Evolutionary conservation across 2,888 invertebrate genomes (phyloP).

Genomic region (Chironomus riparius): DNA sequence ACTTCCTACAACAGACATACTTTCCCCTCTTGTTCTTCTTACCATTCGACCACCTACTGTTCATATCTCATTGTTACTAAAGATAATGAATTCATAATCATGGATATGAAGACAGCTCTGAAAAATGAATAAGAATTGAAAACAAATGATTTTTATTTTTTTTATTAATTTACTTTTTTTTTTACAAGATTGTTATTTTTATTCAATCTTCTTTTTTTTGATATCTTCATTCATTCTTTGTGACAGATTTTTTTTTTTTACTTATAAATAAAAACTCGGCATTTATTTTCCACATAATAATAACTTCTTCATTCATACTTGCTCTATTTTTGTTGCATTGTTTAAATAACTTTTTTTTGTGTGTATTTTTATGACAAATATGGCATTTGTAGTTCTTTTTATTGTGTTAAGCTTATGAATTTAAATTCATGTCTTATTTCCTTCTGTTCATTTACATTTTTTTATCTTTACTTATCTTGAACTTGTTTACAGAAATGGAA

Average conservation of each 20-base stretch:
- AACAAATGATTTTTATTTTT: neutral
- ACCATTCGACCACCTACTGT: neutral
- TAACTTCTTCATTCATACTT: neutral
- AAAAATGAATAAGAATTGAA: neutral
- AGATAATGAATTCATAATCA: no score
- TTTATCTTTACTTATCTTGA: no score
- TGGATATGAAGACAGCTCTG: neutral
- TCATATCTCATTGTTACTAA: neutral
- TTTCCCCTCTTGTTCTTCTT: no score
- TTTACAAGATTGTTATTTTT: neutral
- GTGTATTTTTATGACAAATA: conserved; percentile 18
- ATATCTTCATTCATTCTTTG: neutral
- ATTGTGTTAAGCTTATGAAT: conserved; percentile 3
- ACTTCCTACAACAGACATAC: no score
- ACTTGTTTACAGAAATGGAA: no score
- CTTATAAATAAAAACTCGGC: neutral
- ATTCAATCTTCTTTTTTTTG: neutral
- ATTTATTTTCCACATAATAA: neutral
- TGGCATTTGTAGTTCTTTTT: neutral
- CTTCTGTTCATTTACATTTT: no score
- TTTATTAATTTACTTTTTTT: neutral
- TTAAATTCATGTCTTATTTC: neutral
- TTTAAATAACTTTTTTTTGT: neutral
- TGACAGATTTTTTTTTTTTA: neutral
- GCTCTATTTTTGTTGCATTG: neutral